Evolutionary conservation across 2,888 invertebrate species (phyloP).

Genomic region (Dicyrtomina minuta): DNA sequence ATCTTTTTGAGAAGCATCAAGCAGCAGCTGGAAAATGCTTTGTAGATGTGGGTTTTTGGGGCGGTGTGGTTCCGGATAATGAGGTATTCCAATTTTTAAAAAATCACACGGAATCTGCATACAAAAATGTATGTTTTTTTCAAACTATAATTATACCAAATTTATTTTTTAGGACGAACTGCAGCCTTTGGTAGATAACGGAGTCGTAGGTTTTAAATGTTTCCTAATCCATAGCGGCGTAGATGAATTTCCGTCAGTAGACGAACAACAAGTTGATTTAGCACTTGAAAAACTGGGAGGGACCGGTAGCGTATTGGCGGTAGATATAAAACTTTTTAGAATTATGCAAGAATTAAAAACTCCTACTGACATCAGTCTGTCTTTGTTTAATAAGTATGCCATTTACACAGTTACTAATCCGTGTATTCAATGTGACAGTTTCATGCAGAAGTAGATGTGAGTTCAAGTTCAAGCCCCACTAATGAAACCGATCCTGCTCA

Average conservation of each 20-base stretch:
- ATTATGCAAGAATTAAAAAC: background rate
- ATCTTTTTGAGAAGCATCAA: constrained; percentile 64
- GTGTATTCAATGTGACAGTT: constrained; percentile 60
- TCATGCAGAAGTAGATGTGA: constrained; percentile 67
- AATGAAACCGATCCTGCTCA: constrained; percentile 60
- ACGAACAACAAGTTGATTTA: constrained; percentile 61
- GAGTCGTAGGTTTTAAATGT: constrained; percentile 74
- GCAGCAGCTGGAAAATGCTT: constrained; percentile 64
- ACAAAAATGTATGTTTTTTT: background rate
- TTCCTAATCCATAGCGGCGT: constrained; percentile 70
- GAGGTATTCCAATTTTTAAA: constrained; percentile 59
- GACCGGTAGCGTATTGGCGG: constrained; percentile 66
- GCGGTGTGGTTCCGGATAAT: constrained; percentile 72
- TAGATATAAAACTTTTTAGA: constrained; percentile 57
- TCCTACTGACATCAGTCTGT: background rate
- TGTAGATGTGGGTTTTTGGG: constrained; percentile 76
- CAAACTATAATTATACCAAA: background rate
- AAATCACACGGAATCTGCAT: background rate
- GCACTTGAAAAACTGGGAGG: constrained; percentile 65
- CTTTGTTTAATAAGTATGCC: background rate
- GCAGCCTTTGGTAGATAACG: constrained; percentile 63
- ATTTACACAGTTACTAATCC: background rate
- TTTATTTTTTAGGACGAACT: constrained; percentile 60
- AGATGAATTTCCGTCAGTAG: constrained; percentile 69
- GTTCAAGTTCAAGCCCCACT: constrained; percentile 46